Evolutionary conservation across 2,888 invertebrate species (phyloP).

Genomic region (Meloe dianella): DNA sequence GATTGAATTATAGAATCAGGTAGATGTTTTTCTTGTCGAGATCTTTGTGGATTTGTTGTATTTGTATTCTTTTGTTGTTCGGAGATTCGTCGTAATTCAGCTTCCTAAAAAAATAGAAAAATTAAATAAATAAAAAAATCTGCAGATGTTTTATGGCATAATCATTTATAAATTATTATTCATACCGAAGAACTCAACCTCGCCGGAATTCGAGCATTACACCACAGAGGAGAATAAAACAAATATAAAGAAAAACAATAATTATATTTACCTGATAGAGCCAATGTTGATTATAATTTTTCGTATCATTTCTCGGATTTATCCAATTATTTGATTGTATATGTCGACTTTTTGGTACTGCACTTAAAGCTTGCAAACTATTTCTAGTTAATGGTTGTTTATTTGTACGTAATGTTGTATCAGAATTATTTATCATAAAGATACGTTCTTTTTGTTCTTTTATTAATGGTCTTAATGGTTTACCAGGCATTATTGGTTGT

Average conservation of each 20-base stretch:
- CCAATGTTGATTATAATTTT: slow-evolving; percentile 86
- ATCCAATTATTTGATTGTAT: slow-evolving; percentile 76
- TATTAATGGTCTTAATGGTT: slow-evolving; percentile 61
- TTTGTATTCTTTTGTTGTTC: slow-evolving; percentile 63
- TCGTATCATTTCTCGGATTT: slow-evolving; percentile 66
- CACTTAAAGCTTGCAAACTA: slow-evolving; percentile 73
- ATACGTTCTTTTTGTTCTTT: slow-evolving; percentile 45
- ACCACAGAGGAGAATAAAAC: too few species aligned
- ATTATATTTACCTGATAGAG: slow-evolving; percentile 71
- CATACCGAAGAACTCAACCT: too few species aligned
- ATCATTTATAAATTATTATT: too few species aligned
- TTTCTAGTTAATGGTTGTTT: slow-evolving; percentile 67
- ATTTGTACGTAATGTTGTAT: slow-evolving; percentile 32
- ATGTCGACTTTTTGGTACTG: slow-evolving; percentile 78
- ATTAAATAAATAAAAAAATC: slow-evolving; percentile 15
- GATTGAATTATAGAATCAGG: slow-evolving; percentile 75
- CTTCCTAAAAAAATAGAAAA: slow-evolving; percentile 68
- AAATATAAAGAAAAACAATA: too few species aligned
- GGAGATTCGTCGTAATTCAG: slow-evolving; percentile 79
- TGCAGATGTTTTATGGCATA: too few species aligned
- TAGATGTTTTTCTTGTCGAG: slow-evolving; percentile 67
- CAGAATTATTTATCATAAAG: slow-evolving; percentile 40
- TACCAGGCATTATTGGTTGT: slow-evolving; percentile 64
- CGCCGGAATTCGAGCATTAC: too few species aligned
- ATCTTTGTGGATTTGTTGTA: slow-evolving; percentile 53